These are phyloP conservation scores for Acutogordius australiensis DNA, from an alignment of 2,888 invertebrate species.

Conservation along the genomic window DNA sequence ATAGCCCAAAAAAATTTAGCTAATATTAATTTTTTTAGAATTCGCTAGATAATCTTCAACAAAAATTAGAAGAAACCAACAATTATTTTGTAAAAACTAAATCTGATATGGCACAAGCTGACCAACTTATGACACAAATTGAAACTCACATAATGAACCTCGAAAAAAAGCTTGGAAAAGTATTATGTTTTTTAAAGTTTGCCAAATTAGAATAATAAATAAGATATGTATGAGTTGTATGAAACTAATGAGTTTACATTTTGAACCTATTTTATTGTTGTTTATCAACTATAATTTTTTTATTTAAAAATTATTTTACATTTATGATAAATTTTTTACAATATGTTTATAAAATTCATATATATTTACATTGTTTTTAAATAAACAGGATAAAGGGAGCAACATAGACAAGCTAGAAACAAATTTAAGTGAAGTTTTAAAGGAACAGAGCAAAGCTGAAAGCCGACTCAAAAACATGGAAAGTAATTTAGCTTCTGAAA, in stretches of 20 bases:
- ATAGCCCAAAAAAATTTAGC: constrained; percentile 17
- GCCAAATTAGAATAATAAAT: too few species aligned
- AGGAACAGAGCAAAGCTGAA: constrained; percentile 35
- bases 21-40: constrained; percentile 12
- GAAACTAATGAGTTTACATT: too few species aligned
- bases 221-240: too few species aligned
- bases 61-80: not conserved
- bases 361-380: too few species aligned
- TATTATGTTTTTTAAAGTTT: not conserved
- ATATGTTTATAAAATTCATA: too few species aligned
- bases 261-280: constrained; percentile 15
- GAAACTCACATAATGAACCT: not conserved
- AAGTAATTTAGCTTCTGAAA: constrained; percentile 30
- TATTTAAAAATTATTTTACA: too few species aligned
- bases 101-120: not conserved
- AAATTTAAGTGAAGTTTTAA: constrained; percentile 35
- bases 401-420: constrained; percentile 35
- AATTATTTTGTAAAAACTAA: not conserved
- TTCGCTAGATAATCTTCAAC: not conserved
- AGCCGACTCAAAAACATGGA: constrained; percentile 36
- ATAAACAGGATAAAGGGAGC: constrained; percentile 34
- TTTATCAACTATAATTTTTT: too few species aligned
- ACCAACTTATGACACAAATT: constrained; percentile 12
- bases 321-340: too few species aligned
- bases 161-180: not conserved